Base-by-base conservation (phyloP, 37 sponge, comb jelly and placozoan genomes). In the Diacarnus erythraeanus region DNA sequence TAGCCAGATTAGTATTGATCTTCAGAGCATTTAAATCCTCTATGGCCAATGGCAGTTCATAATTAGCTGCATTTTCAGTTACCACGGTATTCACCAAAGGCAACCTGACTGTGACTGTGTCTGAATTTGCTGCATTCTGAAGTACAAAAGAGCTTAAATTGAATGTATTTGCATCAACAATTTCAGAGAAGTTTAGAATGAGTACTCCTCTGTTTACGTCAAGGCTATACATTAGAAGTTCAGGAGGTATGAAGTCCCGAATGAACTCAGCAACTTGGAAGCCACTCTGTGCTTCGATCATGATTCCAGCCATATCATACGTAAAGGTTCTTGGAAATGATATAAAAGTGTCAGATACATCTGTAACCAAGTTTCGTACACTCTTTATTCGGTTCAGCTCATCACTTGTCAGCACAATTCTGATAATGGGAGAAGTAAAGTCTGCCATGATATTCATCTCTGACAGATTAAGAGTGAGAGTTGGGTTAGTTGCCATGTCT, bases 171-270 rank as follows among this genome's bases (percentile, higher is more conserved):
- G 44, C 82, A 64, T 84, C 72, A 39, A 94, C 84, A 41, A 87
- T 80, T 84, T 96, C 97, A 51, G 88, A 87, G 67, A 96, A 96
- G 64, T 66, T 81, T 41, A 96, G 58, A 2, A 84, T 65, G 31
- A 96, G 63, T 29, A 76, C 72, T 31, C 93, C 97, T 25, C 79
- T 75, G 38, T 90, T 72, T 76, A 96, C 69, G 78, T 92, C 86
- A 4, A 96, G 59, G 38, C 82, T 88, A 69, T 87, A 96, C 60
- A 43, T 65, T 51, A 76, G 63, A 2, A 96, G 63, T 10, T 72
- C 56, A n/a, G 97, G 97, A 58, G 74, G 63, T 10, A 81, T 93
- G 2, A 51, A 78, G 36, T 96, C 97, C 29, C 34, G 33, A 20
- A 90, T 58, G 38, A 90, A 87, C 72, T 40, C 71, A 2, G 63